phyloP scores from a whole-genome alignment of 1,140 invertebrate species.

The Holotrichia oblita region DNA sequence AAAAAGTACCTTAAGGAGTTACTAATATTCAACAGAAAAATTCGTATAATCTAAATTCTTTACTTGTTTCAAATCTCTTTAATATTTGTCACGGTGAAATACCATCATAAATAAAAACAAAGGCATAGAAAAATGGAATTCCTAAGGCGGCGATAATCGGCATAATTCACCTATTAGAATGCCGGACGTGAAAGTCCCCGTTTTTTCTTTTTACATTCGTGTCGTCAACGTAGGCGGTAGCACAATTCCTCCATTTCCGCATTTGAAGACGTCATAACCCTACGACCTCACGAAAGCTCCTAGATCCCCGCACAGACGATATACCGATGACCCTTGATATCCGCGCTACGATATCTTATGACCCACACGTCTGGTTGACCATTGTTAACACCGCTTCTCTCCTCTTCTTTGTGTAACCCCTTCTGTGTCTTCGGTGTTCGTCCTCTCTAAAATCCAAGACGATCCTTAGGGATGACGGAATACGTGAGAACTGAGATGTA shows the following conservation, averaged over 20 bases:
- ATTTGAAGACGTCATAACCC: conserved; percentile 48
- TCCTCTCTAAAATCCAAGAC: neutral
- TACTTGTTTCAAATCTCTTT: neutral
- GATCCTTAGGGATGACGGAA: neutral
- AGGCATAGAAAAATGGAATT: neutral
- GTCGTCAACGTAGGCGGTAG: neutral
- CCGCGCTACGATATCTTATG: conserved; percentile 41
- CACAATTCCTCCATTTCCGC: conserved; percentile 14
- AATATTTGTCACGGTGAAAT: neutral
- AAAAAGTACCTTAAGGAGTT: too few relatives aligned
- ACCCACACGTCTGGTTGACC: conserved; percentile 47
- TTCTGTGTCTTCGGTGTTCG: conserved; percentile 1
- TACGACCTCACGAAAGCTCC: conserved; percentile 44
- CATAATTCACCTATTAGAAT: conserved; percentile 48
- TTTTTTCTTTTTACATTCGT: conserved; percentile 43
- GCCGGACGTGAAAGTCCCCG: conserved; percentile 42
- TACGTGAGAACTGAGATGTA: neutral
- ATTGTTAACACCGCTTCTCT: conserved; percentile 44
- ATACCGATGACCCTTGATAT: conserved; percentile 46
- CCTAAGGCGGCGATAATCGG: neutral
- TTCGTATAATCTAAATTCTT: neutral
- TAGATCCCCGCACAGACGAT: conserved; percentile 47
- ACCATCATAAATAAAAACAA: neutral
- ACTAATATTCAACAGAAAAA: too few relatives aligned
- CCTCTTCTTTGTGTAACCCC: neutral